phyloP scores from a whole-genome alignment of 2,888 invertebrate genomes.

The Drosophila paranaensis region DNA sequence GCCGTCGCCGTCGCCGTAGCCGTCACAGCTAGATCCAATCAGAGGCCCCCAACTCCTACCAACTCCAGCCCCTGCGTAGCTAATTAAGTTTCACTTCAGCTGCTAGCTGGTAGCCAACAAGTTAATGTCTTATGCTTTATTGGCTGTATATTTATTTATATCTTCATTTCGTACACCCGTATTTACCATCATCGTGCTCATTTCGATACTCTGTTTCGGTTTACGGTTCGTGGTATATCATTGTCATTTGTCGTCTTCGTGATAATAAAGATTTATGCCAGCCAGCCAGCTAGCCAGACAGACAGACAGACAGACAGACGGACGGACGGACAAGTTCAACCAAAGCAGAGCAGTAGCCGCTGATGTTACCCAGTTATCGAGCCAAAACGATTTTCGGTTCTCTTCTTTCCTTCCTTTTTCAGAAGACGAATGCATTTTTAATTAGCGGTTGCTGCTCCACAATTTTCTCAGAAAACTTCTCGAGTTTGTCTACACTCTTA shows the following conservation, averaged over 20 bases:
- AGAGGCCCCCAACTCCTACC: neutral
- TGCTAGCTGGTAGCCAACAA: slow-evolving; percentile 22
- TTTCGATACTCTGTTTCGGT: slow-evolving; percentile 25
- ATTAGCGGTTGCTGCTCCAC: slow-evolving; percentile 57
- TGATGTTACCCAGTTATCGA: slow-evolving; percentile 35
- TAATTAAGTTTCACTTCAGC: slow-evolving; percentile 69
- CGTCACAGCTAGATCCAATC: slow-evolving; percentile 17
- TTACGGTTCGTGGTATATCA: slow-evolving; percentile 49
- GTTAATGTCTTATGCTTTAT: slow-evolving; percentile 61
- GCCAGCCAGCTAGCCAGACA: neutral
- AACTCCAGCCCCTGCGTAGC: slow-evolving; percentile 17
- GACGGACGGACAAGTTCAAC: slow-evolving; percentile 1
- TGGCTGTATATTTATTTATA: slow-evolving; percentile 67
- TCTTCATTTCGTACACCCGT: slow-evolving; percentile 58
- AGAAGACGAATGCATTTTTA: slow-evolving; percentile 75
- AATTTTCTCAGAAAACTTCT: slow-evolving; percentile 45
- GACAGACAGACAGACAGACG: neutral
- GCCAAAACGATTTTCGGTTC: slow-evolving; percentile 14
- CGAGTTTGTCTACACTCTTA: slow-evolving; percentile 10
- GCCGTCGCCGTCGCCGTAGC: slow-evolving; percentile 1
- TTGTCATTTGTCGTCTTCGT: slow-evolving; percentile 59
- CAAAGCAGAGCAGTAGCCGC: slow-evolving; percentile 45
- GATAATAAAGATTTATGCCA: slow-evolving; percentile 75
- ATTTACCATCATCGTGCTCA: slow-evolving; percentile 60
- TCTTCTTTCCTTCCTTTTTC: slow-evolving; percentile 5